Base-by-base conservation (phyloP, 2,888 invertebrate species). In the Leptarthrus brevirostris region DNA sequence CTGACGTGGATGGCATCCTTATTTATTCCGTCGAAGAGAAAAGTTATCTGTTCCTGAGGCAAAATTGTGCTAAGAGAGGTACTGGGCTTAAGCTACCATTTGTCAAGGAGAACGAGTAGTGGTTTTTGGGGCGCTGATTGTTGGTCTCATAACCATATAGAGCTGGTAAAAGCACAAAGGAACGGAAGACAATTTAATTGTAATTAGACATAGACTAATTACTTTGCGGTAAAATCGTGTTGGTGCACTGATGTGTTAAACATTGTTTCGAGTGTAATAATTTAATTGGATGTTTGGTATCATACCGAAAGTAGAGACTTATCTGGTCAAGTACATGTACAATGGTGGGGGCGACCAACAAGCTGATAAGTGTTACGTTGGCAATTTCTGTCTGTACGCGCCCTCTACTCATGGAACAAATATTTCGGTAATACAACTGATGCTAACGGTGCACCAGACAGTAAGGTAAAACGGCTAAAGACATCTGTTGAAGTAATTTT, bases 141-240 rank as follows among this genome's bases (percentile, higher is more conserved):
- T 69, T 69, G 49, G 34, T 69, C 52, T 52, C 52, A 34, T 12
- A 12, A 52, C 69, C 52, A 10, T 34, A 69, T 52, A 52, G 18
- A 26, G n/a, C 16, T 52, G 52, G 20, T 18, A 34, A 52, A 69
- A 16, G 30, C 52, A 52, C n/a, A 34, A 69, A 49, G n/a, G 34
- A 34, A 69, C 26, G n/a, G 24, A 30, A 69, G 69, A 52, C 69
- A 69, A 69, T 69, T 69, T 69, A 52, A 49, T 69, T 69, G 69
- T 69, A 69, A 69, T 69, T 52, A 69, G 69, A 52, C 30, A 49
- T 69, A 52, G 34, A 52, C 69, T 69, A 69, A 69, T 69, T 69
- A 69, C 22, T 52, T 69, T 69, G 52, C 20, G 69, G 36, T 66
- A 16, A 47, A 66, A 66, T 24, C 47, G 4, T 40, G 30, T 8